Evolutionary conservation across 1,140 invertebrate genomes (phyloP), one percentile per base, ranked within the genome.

Genomic region (Drosophila arawakana): DNA sequence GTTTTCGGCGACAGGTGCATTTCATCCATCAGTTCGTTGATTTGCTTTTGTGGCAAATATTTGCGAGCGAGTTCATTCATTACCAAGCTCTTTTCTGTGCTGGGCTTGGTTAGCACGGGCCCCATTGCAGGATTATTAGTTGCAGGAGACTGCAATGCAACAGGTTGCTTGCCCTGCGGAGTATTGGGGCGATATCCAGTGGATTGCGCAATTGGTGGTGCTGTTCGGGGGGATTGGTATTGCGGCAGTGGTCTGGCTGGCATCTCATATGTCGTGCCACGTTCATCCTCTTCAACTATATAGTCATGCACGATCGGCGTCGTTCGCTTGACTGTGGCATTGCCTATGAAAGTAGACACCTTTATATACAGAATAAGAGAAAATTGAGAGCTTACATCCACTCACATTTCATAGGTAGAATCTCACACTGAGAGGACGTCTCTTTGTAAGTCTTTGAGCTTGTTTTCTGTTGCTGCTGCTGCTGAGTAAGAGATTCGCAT

Each of bases 1-100:
- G 25, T 30, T 30, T 4, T 30, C n/a, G 76, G 25, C 2, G 73
- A 61, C 11, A 91, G 41, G 30, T 66, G 74, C 59, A 91, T 41
- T 2, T 91, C 90, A 0, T 90, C 78, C 79, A 91, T 76, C 1
- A 91, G 57, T 43, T 90, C 90, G 9, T 84, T 78, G 6, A 91
- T 78, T 25, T 91, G 84, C 49, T 68, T 68, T 50, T 89, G 91
- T 0, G 90, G 86, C 41, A 91, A 52, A 58, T 91, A 91, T n/a
- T 91, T 91, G 0, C 89, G 57, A 0, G 90, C 90, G 57, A 91
- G 57, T 43, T 91, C 90, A 72, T 91, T 91, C 90, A 91, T 91
- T 1, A 89, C 88, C 60, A 91, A n/a, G 46, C 86, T 91, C 49
- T 89, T 85, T 7, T 91, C 90, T 0, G 86, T 86, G 21, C 59